Conservation (phyloP, 2,797 vertebrate species). For the Staurois parvus region DNA sequence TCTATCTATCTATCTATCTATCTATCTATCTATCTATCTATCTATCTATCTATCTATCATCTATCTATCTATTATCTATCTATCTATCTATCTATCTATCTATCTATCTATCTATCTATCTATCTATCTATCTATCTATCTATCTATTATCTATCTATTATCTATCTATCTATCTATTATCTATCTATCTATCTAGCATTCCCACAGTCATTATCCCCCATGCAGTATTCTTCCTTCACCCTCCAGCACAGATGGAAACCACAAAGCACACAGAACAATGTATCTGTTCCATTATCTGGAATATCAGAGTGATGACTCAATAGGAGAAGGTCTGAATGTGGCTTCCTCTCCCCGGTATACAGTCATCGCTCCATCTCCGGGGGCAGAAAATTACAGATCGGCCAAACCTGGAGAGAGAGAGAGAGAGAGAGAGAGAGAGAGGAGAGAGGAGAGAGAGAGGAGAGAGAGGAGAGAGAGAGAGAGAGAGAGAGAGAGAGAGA, state of each 20-base stretch:
- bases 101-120: too few relatives aligned
- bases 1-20: not conserved
- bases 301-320: not conserved
- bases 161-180: not conserved
- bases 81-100: not conserved
- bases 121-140: not conserved
- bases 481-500: too few relatives aligned
- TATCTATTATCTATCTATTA: not conserved
- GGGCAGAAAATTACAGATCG: too few relatives aligned
- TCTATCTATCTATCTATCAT: not conserved
- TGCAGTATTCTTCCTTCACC: too few relatives aligned
- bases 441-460: too few relatives aligned
- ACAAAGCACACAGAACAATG: not conserved
- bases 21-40: not conserved
- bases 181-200: not conserved
- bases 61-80: not conserved
- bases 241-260: not conserved
- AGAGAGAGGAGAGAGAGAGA: too few relatives aligned
- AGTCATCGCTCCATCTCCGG: not conserved
- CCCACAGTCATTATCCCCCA: too few relatives aligned
- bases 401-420: too few relatives aligned
- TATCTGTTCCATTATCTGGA: not conserved
- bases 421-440: too few relatives aligned
- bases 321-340: not conserved
- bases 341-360: not conserved